Evolutionary conservation across 2,113 vertebrate species (phyloP), one percentile per base, ranked within the genome.

Genomic region (Heloderma charlesbogerti): DNA sequence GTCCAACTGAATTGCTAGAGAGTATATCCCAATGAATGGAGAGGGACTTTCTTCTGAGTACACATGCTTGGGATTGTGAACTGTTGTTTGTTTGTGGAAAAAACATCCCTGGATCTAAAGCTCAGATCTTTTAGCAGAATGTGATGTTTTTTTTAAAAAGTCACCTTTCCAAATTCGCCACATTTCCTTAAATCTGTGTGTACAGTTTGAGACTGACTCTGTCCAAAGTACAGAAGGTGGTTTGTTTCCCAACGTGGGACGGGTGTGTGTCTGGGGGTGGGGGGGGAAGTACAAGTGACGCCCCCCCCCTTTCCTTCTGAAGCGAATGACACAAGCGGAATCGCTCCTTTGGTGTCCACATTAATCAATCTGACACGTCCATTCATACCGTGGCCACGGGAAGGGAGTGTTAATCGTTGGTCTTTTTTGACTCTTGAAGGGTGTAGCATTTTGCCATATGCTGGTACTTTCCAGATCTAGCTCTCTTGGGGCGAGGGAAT

Each of bases 321-420:
- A 66, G 77, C 34, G 60, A 1, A 2, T 2, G 85, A 8, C 71
- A 66, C 0, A 45, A 22, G 34, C 54, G 82, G 0, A 1, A 31
- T 40, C 57, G 27, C 1, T 7, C 79, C 48, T 16, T 13, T 84
- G 2, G 0, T 45, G 60, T 89, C 87, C 81, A 7, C 87, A 78
- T 85, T 69, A 71, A 80, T 85, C 91, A 89, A n/a, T 12, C 31
- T 85, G 87, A 84, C 91, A 63, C n/a, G 34, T 54, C 74, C 88
- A 72, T 79, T 71, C 81, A 88, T 7, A 3, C 16, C 29, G 8
- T 3, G 66, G 81, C 87, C n/a, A 1, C 51, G 25, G 67, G 82
- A 13, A 72, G 74, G 51, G 71, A 31, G 60, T n/a, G 63, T 79
- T 78, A 79, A 85, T 79, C 81, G 48, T 25, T 34, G 80, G 27